phyloP scores from a whole-genome alignment of 2,797 vertebrate species.

The Lagodon rhomboides region DNA sequence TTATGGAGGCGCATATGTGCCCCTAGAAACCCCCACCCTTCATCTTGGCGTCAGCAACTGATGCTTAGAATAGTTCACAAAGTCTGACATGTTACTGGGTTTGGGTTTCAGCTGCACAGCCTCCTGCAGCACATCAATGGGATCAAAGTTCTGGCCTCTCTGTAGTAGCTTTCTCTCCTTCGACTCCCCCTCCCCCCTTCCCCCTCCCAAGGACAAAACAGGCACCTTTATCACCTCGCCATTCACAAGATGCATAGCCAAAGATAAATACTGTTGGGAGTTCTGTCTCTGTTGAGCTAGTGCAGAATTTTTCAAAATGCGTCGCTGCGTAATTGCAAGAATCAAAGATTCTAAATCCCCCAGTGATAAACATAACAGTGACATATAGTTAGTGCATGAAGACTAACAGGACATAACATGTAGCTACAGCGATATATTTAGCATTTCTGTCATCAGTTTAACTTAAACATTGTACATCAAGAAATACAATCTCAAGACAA shows the following conservation, averaged over 20 bases:
- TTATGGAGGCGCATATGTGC: slow-evolving; percentile 75
- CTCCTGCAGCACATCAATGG: slow-evolving; percentile 86
- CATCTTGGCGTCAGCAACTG: slow-evolving; percentile 86
- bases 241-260: slow-evolving; percentile 70
- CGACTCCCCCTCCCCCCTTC: slow-evolving; percentile 37
- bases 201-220: slow-evolving; percentile 69
- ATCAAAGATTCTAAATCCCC: slow-evolving; percentile 14
- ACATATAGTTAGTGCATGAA: slow-evolving; percentile 11
- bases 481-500: slow-evolving; percentile 63
- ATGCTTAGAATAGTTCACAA: slow-evolving; percentile 91
- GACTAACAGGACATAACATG: not conserved
- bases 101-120: slow-evolving; percentile 87
- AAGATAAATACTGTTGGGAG: slow-evolving; percentile 59
- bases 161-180: slow-evolving; percentile 72
- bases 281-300: slow-evolving; percentile 48
- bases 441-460: slow-evolving; percentile 46
- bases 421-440: slow-evolving; percentile 57
- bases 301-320: slow-evolving; percentile 31
- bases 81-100: slow-evolving; percentile 87
- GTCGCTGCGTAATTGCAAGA: slow-evolving; percentile 20
- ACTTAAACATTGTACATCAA: slow-evolving; percentile 52
- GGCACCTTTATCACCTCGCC: slow-evolving; percentile 66
- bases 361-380: slow-evolving; percentile 31
- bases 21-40: slow-evolving; percentile 70
- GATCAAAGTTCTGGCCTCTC: slow-evolving; percentile 76